phyloP scores from a whole-genome alignment of 30 jellyfish, hydroid and myxozoan species.

The Cassiopea xamachana region DNA sequence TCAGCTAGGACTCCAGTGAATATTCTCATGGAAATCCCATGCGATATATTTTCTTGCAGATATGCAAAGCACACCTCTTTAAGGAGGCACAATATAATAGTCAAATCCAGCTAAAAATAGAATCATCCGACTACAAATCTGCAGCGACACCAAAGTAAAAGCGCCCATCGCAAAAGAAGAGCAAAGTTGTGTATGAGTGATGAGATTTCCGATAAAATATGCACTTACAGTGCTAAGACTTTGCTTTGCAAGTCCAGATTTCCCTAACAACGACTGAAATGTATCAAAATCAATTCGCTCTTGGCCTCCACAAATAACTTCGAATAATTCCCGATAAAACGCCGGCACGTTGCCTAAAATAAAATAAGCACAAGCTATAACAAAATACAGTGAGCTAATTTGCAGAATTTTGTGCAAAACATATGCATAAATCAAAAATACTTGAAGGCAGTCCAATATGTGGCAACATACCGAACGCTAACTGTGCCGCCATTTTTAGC shows the following conservation, averaged over 20 bases:
- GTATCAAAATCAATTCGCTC: conserved; percentile 60
- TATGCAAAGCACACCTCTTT: too few relatives aligned
- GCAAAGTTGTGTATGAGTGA: too few relatives aligned
- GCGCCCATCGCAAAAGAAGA: too few relatives aligned
- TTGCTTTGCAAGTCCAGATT: conserved; percentile 64
- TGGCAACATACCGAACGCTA: conserved; percentile 64
- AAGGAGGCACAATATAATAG: too few relatives aligned
- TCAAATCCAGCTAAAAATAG: too few relatives aligned
- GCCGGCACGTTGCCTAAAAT: conserved; percentile 81
- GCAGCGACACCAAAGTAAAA: too few relatives aligned
- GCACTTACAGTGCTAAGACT: conserved; percentile 55
- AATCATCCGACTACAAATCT: too few relatives aligned
- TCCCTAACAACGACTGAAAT: conserved; percentile 45
- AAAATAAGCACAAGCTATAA: background rate
- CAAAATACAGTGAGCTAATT: too few relatives aligned
- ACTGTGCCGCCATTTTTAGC: conserved; percentile 78
- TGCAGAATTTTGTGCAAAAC: too few relatives aligned
- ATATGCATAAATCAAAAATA: background rate
- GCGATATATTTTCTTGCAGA: too few relatives aligned
- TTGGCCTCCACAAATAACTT: conserved; percentile 68
- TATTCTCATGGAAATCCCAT: too few relatives aligned
- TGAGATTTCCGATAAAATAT: background rate
- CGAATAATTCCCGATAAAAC: conserved; percentile 72
- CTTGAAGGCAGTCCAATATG: background rate
- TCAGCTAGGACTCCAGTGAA: too few relatives aligned